These are phyloP conservation scores for Dryomyza anilis DNA, from an alignment of 2,888 invertebrate species.

Conservation along the genomic window DNA sequence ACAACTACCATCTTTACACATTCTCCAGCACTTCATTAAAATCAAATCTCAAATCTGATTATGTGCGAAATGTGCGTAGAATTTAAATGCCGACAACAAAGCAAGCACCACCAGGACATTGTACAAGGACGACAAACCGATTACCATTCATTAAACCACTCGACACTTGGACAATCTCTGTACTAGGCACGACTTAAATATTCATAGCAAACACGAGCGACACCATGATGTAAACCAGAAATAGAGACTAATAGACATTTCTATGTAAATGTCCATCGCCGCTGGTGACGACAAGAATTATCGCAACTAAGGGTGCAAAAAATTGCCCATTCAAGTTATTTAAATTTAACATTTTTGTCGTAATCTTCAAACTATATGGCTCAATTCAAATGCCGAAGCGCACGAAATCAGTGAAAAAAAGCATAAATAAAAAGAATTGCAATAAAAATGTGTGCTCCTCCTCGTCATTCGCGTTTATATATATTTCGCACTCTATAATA, in stretches of 20 bases:
- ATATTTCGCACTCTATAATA: constrained; percentile 22
- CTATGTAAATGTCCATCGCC: constrained; percentile 18
- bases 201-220: constrained; percentile 13
- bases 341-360: too few species aligned
- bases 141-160: constrained; percentile 10
- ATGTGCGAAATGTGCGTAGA: too few species aligned
- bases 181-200: constrained; percentile 20
- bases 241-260: constrained; percentile 16
- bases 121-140: not conserved
- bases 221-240: not conserved
- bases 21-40: too few species aligned
- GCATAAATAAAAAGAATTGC: not conserved
- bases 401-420: too few species aligned
- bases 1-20: too few species aligned
- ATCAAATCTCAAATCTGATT: too few species aligned
- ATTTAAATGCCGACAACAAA: too few species aligned
- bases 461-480: constrained; percentile 8
- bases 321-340: too few species aligned
- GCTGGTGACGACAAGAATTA: not conserved
- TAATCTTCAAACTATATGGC: too few species aligned
- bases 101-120: too few species aligned
- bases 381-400: too few species aligned
- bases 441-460: constrained; percentile 13
- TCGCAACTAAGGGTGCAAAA: too few species aligned
- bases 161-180: constrained; percentile 16